A percentile compares a stretch with the other conserved stretches of the same genome.
phyloP scores from a whole-genome alignment of 2,888 invertebrate genomes.

The Phania funesta region DNA sequence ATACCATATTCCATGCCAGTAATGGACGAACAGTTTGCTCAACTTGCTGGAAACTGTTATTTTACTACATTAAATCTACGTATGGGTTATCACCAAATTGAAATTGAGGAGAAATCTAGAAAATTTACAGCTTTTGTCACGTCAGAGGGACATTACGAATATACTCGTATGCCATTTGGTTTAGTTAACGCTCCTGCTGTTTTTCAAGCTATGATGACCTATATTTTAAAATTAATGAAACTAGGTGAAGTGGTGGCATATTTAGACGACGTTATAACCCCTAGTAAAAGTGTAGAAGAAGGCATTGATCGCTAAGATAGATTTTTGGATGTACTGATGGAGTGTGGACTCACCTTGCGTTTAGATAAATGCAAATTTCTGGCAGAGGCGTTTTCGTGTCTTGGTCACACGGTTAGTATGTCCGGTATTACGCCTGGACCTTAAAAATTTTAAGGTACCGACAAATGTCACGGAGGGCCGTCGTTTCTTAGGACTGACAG shows the following conservation, averaged over 20 bases:
- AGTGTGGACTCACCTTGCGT: background rate
- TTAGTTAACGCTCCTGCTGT: constrained; percentile 62
- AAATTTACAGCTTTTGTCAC: constrained; percentile 58
- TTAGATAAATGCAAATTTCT: constrained; percentile 20
- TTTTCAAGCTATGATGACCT: constrained; percentile 56
- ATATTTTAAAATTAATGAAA: background rate
- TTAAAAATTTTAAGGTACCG: constrained; percentile 12
- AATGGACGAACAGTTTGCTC: constrained; percentile 58
- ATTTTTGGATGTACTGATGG: too few relatives aligned
- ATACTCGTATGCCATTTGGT: constrained; percentile 61
- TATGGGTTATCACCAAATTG: constrained; percentile 10
- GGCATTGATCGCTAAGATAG: background rate
- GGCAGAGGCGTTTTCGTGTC: background rate
- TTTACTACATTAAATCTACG: constrained; percentile 54
- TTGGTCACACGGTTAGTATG: background rate
- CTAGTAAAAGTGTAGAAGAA: constrained; percentile 17
- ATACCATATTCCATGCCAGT: constrained; percentile 59
- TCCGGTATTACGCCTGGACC: background rate
- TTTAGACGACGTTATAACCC: constrained; percentile 12
- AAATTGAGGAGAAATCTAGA: too few relatives aligned
- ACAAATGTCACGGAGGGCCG: constrained; percentile 44
- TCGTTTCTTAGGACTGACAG: constrained; percentile 59
- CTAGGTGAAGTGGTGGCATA: constrained; percentile 21
- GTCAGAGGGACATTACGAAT: constrained; percentile 54
- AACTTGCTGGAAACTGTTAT: constrained; percentile 43